phyloP scores from a whole-genome alignment of 1,140 invertebrate genomes.

The Drosophila ogumai region DNA sequence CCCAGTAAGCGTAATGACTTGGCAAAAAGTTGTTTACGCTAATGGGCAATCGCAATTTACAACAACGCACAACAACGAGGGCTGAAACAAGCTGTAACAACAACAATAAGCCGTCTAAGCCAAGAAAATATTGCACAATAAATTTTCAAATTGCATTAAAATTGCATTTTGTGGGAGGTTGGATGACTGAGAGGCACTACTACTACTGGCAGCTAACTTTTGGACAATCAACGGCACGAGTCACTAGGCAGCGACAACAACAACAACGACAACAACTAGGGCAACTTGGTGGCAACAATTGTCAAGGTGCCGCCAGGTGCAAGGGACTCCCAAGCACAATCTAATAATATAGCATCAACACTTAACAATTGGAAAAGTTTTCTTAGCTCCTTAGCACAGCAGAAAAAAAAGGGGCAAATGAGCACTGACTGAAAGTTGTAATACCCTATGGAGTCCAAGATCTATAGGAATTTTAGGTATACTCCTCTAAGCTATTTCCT shows the following conservation, averaged over 20 bases:
- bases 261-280: conserved; percentile 6
- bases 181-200: conserved; percentile 14
- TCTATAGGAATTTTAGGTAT: neutral
- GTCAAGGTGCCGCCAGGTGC: conserved; percentile 54
- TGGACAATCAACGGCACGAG: conserved; percentile 75
- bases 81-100: conserved; percentile 21
- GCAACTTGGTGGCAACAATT: conserved; percentile 50
- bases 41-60: conserved; percentile 59
- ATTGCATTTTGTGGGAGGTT: conserved; percentile 54
- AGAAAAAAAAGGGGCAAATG: neutral
- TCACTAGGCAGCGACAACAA: conserved; percentile 45
- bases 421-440: conserved; percentile 1
- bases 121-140: conserved; percentile 73
- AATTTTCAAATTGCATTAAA: conserved; percentile 69
- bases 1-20: conserved; percentile 60
- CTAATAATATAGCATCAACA: conserved; percentile 63
- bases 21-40: conserved; percentile 70
- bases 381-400: neutral
- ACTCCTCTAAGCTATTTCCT: neutral
- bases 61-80: conserved; percentile 10
- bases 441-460: neutral
- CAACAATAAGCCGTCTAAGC: conserved; percentile 42
- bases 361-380: conserved; percentile 61
- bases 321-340: conserved; percentile 37
- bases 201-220: conserved; percentile 24